These are phyloP conservation scores for Scelioninae gen. 2 DNA, from an alignment of 2,888 invertebrate genomes.

Conservation along the genomic window DNA sequence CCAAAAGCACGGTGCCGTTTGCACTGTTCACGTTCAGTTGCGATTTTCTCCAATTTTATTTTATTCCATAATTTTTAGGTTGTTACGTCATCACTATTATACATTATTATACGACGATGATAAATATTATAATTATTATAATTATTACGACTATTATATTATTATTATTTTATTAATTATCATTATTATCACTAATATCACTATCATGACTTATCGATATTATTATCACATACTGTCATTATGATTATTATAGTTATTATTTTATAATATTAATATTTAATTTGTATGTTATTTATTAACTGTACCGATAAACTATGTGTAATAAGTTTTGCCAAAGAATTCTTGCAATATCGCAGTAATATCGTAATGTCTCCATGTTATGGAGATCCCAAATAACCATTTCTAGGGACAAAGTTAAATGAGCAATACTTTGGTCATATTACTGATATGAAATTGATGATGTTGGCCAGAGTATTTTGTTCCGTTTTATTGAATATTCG, in stretches of 20 bases:
- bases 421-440: constrained; percentile 30
- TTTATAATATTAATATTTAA: constrained; percentile 69
- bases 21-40: constrained; percentile 26
- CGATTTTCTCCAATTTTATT: constrained; percentile 44
- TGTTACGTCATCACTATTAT: constrained; percentile 60
- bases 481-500: constrained; percentile 49
- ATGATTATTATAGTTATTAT: constrained; percentile 61
- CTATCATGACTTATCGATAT: constrained; percentile 63
- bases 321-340: constrained; percentile 76
- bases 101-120: constrained; percentile 55
- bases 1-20: constrained; percentile 28
- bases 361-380: constrained; percentile 46
- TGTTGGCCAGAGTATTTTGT: constrained; percentile 20
- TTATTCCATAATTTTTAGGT: constrained; percentile 51
- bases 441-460: constrained; percentile 10
- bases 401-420: constrained; percentile 34
- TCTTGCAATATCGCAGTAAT: constrained; percentile 68
- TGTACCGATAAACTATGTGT: constrained; percentile 74
- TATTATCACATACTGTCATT: constrained; percentile 62
- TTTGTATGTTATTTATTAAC: constrained; percentile 74
- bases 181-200: constrained; percentile 61
- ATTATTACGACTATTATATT: constrained; percentile 54
- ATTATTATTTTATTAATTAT: constrained; percentile 55
- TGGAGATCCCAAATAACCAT: constrained; percentile 37
- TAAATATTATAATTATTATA: constrained; percentile 56